A percentile compares a stretch with the other conserved stretches of the same genome.
Evolutionary conservation across 2,113 vertebrate species (phyloP).

Genomic region (Myanophis thanlyinensis): DNA sequence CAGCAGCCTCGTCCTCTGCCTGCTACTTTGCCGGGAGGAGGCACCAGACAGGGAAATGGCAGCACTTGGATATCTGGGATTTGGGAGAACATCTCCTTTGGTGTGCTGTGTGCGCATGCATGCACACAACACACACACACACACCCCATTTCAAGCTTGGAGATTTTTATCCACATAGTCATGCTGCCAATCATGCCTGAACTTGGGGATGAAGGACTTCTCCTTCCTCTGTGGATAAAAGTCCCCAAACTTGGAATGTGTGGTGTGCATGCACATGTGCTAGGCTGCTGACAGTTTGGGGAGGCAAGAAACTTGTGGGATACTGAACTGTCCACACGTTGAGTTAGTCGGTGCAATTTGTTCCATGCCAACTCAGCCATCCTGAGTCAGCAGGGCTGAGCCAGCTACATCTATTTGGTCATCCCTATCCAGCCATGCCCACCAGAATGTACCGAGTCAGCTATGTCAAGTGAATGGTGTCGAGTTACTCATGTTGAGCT

Average conservation of each 20-base stretch:
- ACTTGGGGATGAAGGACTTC: background rate
- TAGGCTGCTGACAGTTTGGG: background rate
- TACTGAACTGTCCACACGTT: background rate
- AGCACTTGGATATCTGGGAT: too few relatives aligned
- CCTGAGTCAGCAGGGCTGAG: too few relatives aligned
- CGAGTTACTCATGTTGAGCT: too few relatives aligned
- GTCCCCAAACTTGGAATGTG: background rate
- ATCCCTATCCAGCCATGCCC: too few relatives aligned
- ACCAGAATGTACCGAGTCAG: too few relatives aligned
- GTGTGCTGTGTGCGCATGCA: fast-evolving
- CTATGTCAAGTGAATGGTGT: too few relatives aligned
- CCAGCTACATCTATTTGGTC: too few relatives aligned
- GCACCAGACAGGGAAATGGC: too few relatives aligned
- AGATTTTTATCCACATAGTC: background rate
- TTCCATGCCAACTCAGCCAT: background rate
- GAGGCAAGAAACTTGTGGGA: background rate
- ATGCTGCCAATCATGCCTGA: background rate
- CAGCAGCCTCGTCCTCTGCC: too few relatives aligned
- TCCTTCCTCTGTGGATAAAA: too few relatives aligned
- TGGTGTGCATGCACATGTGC: fast-evolving
- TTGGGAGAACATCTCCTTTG: too few relatives aligned
- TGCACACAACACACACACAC: background rate
- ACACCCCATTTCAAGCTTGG: background rate
- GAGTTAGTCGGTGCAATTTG: background rate
- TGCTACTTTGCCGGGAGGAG: too few relatives aligned